Conservation (phyloP, 2,113 vertebrate genomes). For the Dascyllus trimaculatus region DNA sequence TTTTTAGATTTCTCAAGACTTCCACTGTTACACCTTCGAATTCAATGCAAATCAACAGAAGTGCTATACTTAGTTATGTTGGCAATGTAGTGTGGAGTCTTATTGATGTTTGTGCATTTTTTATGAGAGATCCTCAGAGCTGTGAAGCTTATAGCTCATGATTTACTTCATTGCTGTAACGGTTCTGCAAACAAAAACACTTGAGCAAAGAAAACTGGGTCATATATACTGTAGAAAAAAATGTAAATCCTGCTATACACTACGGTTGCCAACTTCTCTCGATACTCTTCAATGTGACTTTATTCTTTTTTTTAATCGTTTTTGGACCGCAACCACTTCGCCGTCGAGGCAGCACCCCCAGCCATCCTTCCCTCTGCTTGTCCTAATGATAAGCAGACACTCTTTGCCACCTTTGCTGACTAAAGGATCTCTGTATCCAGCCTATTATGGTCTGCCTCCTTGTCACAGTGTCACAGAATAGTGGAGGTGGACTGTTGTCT, state of each 20-base stretch:
- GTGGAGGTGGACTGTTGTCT: neutral
- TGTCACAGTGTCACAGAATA: neutral
- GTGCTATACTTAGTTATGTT: too few relatives aligned
- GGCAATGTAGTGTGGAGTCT: too few relatives aligned
- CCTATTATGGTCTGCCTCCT: neutral
- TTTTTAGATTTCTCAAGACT: neutral
- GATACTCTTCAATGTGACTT: neutral
- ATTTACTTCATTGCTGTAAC: too few relatives aligned
- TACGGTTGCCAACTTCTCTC: neutral
- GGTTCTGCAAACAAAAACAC: neutral
- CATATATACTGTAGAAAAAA: conserved; percentile 1
- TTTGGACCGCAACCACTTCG: neutral
- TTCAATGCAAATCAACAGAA: too few relatives aligned
- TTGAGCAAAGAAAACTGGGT: conserved; percentile 1
- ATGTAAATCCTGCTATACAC: too few relatives aligned
- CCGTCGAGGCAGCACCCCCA: too few relatives aligned
- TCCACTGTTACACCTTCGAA: too few relatives aligned
- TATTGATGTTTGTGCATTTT: neutral
- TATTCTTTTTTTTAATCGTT: neutral
- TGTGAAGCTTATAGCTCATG: too few relatives aligned
- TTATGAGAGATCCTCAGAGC: neutral
- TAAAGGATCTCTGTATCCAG: neutral
- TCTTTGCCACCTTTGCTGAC: neutral
- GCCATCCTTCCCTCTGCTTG: neutral
- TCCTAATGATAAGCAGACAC: neutral